Evolutionary conservation across 1,140 invertebrate species (phyloP), one percentile per base, ranked within the genome.

Genomic region (Coelopa frigida): DNA sequence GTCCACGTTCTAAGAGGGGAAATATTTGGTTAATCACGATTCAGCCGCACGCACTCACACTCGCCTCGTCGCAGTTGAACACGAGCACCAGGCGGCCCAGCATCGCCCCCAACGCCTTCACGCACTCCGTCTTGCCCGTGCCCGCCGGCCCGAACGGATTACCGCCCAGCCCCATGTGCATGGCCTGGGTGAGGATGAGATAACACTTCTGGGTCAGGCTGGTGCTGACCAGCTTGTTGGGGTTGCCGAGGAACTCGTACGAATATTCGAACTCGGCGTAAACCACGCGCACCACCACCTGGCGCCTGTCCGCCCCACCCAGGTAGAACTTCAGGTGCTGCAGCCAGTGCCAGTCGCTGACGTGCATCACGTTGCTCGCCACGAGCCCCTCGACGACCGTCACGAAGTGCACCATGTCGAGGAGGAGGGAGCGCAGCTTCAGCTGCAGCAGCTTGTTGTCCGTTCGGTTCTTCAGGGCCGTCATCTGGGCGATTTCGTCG

Each of bases 121-220:
- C 92, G 27, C 92, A 94, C 71, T 98, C 94, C 5, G 94, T 98
- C 76, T 98, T 98, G 1, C 94, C 95, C 1, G 94, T 98, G 45
- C 94, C 94, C 51, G 94, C 93, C 14, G 94, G 93, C n/a, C 96
- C 97, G 64, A 97, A 99, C 0, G 96, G 96, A 76, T 98, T 98
- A 10, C 95, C 96, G 45, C 96, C 94, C 37, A 98, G 76, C 5
- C 96, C 96, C 70, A 98, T 83, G 61, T 88, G 82, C 81, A 98
- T 86, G 5, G 91, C 90, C 78, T 98, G 94, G 14, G 90, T 95
- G 24, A 98, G 72, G 18, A 94, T 94, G 15, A 98, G 75, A 72
- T 94, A 98, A 68, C 94, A 98, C 63, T 93, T 89, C 66, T 98
- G 93, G 3, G 93, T 96, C 14, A 97, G 74, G 15, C 88, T 84